A percentile compares a stretch with the other conserved stretches of the same genome.
Conservation (phyloP, 2,888 invertebrate species). For the Spialia ferax region DNA sequence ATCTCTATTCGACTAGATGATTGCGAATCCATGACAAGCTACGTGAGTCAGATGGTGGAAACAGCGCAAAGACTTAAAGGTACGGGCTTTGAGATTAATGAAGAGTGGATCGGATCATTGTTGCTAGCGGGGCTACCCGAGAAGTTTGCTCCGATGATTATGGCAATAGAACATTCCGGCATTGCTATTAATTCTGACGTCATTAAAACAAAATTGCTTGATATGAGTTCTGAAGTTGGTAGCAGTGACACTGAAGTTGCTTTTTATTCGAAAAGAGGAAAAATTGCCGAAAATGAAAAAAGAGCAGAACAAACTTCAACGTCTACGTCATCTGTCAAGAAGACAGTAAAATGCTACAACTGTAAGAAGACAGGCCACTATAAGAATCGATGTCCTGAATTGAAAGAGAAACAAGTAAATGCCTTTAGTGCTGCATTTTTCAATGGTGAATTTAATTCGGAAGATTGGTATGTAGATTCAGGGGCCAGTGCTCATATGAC, state of each 20-base stretch:
- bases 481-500: conserved; percentile 38
- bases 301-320: conserved; percentile 1
- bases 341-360: conserved; percentile 15
- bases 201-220: conserved; percentile 41
- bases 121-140: conserved; percentile 46
- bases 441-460: conserved; percentile 31
- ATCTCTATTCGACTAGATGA: conserved; percentile 42
- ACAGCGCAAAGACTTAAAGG: conserved; percentile 44
- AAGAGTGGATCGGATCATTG: conserved; percentile 46
- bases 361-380: conserved; percentile 39
- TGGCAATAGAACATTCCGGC: conserved; percentile 45
- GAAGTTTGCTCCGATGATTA: conserved; percentile 44
- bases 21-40: conserved; percentile 41
- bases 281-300: conserved; percentile 5
- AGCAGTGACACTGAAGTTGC: conserved; percentile 32
- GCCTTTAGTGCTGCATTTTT: conserved; percentile 43
- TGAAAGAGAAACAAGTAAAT: conserved; percentile 26
- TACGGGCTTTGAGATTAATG: conserved; percentile 44
- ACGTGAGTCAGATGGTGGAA: conserved; percentile 43
- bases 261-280: conserved; percentile 17
- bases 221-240: conserved; percentile 40
- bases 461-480: conserved; percentile 45
- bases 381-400: conserved; percentile 40
- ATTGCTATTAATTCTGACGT: conserved; percentile 33
- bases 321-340: conserved; percentile 10